Percentiles rank a stretch among this genome's conserved stretches.
These are phyloP conservation scores for Synanthedon formicaeformis DNA, from an alignment of 2,888 invertebrate genomes.

Conservation along the genomic window DNA sequence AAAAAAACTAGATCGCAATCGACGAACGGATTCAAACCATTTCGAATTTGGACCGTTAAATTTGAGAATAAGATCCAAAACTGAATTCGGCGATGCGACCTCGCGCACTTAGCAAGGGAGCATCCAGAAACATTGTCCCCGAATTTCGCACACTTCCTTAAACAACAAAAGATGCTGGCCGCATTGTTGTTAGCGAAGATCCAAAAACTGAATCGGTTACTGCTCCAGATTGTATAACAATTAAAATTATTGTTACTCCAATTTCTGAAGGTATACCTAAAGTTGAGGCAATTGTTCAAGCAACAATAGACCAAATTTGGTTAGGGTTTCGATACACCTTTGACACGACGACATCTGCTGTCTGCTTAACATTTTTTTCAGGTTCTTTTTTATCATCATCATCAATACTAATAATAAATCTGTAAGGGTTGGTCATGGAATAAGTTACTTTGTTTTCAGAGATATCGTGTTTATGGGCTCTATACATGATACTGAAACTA, in stretches of 20 bases:
- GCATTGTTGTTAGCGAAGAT: slow-evolving; percentile 3
- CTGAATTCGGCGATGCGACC: slow-evolving; percentile 12
- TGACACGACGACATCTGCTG: slow-evolving; percentile 36
- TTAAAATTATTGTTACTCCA: slow-evolving; percentile 47
- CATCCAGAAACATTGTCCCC: slow-evolving; percentile 23
- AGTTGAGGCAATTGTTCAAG: slow-evolving; percentile 31
- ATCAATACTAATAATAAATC: too few relatives aligned
- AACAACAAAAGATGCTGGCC: slow-evolving; percentile 25
- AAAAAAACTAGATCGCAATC: slow-evolving; percentile 54
- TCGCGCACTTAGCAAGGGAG: slow-evolving; percentile 20
- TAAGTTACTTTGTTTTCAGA: too few relatives aligned
- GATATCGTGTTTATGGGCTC: too few relatives aligned
- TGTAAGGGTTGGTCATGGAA: too few relatives aligned
- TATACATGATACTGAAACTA: too few relatives aligned
- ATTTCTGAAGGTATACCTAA: slow-evolving; percentile 27
- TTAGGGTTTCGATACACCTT: slow-evolving; percentile 25
- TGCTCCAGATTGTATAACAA: slow-evolving; percentile 59
- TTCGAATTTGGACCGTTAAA: slow-evolving; percentile 8
- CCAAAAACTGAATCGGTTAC: slow-evolving; percentile 20
- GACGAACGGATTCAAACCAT: slow-evolving; percentile 7
- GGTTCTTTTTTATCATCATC: slow-evolving; percentile 23
- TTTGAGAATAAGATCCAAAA: background rate
- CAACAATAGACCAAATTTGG: slow-evolving; percentile 45
- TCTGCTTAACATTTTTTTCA: slow-evolving; percentile 7
- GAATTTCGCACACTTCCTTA: slow-evolving; percentile 57